Conservation (phyloP, 2,888 invertebrate species). For the Endomychus coccineus region DNA sequence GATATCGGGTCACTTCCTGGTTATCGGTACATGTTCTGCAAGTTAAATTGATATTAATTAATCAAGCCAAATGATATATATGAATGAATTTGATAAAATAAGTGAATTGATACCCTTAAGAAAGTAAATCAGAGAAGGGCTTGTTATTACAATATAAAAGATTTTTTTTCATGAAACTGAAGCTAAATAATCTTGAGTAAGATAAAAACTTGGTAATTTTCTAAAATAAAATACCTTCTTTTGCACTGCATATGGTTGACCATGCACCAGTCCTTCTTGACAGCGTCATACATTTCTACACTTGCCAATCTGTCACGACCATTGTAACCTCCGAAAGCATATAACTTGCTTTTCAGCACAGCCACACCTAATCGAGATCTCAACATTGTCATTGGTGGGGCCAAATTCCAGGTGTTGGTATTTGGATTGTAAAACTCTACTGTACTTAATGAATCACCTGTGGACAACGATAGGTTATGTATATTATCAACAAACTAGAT, state of each 20-base stretch:
- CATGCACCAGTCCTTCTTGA: constrained; percentile 63
- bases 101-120: no score
- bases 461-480: constrained; percentile 10
- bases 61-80: no score
- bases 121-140: no score
- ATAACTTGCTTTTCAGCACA: constrained; percentile 67
- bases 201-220: no score
- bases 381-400: constrained; percentile 76
- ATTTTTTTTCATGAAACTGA: no score
- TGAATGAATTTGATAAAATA: no score
- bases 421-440: constrained; percentile 78
- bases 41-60: no score
- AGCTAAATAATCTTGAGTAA: no score
- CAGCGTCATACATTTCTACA: constrained; percentile 77
- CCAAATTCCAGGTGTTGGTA: constrained; percentile 63
- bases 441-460: constrained; percentile 70
- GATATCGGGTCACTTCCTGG: no score
- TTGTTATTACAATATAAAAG: no score
- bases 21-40: no score
- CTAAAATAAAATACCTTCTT: constrained; percentile 56
- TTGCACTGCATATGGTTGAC: constrained; percentile 75
- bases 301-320: constrained; percentile 74
- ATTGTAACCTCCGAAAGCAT: constrained; percentile 81
- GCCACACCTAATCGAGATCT: constrained; percentile 79
- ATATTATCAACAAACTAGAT: no score